Conservation (phyloP, 2,113 vertebrate genomes). For the Hippocampus barbouri region DNA sequence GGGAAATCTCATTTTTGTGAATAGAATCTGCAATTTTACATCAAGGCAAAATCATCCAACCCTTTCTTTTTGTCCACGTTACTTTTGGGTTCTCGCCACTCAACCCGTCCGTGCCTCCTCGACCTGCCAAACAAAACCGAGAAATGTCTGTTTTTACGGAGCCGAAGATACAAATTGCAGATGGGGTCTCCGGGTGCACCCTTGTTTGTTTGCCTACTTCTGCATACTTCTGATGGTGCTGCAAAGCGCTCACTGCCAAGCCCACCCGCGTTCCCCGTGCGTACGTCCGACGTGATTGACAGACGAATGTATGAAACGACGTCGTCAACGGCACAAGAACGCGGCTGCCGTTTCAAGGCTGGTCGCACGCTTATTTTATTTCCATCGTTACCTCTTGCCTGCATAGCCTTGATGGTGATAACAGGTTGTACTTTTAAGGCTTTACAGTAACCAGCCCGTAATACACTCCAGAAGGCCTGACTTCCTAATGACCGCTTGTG, state of each 20-base stretch:
- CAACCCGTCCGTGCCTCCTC: not conserved
- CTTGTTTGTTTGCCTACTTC: not conserved
- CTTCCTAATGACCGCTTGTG: slow-evolving; percentile 78
- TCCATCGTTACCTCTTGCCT: slow-evolving; percentile 13
- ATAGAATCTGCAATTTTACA: not conserved
- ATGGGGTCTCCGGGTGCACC: not conserved
- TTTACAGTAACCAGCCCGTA: slow-evolving; percentile 72
- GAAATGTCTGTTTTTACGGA: not conserved
- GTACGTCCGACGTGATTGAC: not conserved
- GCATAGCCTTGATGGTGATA: slow-evolving; percentile 61
- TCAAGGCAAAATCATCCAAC: not conserved
- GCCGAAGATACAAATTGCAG: not conserved
- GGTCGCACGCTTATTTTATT: not conserved
- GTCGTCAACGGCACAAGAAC: not conserved
- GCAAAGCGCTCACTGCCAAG: slow-evolving; percentile 1
- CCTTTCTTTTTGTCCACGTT: not conserved
- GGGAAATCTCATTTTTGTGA: not conserved
- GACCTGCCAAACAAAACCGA: not conserved
- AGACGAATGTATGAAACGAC: not conserved
- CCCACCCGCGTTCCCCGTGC: not conserved
- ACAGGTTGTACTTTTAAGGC: slow-evolving; percentile 70
- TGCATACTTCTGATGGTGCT: not conserved
- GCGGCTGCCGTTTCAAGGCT: not conserved
- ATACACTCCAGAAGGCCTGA: slow-evolving; percentile 76
- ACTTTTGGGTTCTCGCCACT: not conserved